These are phyloP conservation scores for Prinia subflava DNA, from an alignment of 2,113 vertebrate genomes.

Conservation along the genomic window DNA sequence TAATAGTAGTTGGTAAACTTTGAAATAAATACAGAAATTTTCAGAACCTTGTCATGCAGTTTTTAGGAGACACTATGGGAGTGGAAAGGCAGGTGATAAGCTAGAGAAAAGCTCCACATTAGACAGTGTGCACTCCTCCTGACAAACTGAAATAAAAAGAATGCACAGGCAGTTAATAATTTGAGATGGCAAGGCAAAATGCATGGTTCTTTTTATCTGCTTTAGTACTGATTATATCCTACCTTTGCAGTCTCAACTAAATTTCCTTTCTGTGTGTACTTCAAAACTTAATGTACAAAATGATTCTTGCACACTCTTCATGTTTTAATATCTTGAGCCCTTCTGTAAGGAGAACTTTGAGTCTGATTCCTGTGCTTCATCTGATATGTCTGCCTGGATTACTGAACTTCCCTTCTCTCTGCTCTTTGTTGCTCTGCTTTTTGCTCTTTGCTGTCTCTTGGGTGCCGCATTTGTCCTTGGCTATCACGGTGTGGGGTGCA, in stretches of 20 bases:
- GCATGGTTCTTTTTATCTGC: background rate
- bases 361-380: conserved; percentile 69
- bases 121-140: background rate
- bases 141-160: background rate
- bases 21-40: background rate
- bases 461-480: conserved; percentile 79
- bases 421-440: conserved; percentile 76
- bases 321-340: conserved; percentile 49
- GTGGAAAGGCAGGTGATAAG: background rate
- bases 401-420: conserved; percentile 77
- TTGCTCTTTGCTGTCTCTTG: conserved; percentile 78
- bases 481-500: conserved; percentile 79
- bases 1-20: background rate
- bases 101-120: background rate
- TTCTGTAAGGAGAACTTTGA: conserved; percentile 56
- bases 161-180: background rate
- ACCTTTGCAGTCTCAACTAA: conserved; percentile 38
- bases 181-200: background rate
- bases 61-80: background rate
- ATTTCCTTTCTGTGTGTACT: conserved; percentile 24
- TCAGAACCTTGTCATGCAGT: background rate
- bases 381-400: conserved; percentile 65
- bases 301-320: conserved; percentile 12
- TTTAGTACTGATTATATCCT: background rate
- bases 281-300: background rate